Evolutionary conservation across 2,888 invertebrate genomes (phyloP), one percentile per base, ranked within the genome.

Genomic region (Craniophora ligustri): DNA sequence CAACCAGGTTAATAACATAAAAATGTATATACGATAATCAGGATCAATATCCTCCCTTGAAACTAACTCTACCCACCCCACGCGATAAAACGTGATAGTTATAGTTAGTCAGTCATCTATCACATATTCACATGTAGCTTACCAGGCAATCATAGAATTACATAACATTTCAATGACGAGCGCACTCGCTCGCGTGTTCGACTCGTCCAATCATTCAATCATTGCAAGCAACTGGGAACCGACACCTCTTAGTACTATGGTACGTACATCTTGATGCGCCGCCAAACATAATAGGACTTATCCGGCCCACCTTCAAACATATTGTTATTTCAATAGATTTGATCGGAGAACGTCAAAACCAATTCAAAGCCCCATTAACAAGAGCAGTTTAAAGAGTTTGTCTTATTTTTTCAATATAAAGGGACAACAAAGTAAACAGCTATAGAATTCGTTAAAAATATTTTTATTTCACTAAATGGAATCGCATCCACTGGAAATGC

Each of bases 191-290:
- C 57, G 61, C 39, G 54, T 72, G 70, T 63, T 66, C 61, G 44
- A 56, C 72, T 47, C 16, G 45, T 42, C 56, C 75, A 74, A 76
- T 74, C 77, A 76, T 74, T 65, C 72, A 76, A 76, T 74, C 58
- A 71, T 64, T 54, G 45, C 46, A 58, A 49, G 53, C 45, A 57
- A 54, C 50, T 42, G 41, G 49, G 51, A 36, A 30, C 49, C 54
- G 64, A 65, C 65, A 65, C 60, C 48, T 63, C 46, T 34, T 54
- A 41, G 44, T 40, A 36, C 28, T 32, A 26, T 1, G 26, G n/a
- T n/a, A n/a, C 47, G 30, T 49, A 66, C 39, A 40, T 66, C 57
- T 70, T 53, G 34, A 35, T 67, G 40, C 23, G 34, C 39, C 67
- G n/a, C 67, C 58, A 49, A 40, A 50, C 62, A 5, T 67, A 64